phyloP scores from a whole-genome alignment of 2,888 invertebrate genomes.

The Pheosia tremula region DNA sequence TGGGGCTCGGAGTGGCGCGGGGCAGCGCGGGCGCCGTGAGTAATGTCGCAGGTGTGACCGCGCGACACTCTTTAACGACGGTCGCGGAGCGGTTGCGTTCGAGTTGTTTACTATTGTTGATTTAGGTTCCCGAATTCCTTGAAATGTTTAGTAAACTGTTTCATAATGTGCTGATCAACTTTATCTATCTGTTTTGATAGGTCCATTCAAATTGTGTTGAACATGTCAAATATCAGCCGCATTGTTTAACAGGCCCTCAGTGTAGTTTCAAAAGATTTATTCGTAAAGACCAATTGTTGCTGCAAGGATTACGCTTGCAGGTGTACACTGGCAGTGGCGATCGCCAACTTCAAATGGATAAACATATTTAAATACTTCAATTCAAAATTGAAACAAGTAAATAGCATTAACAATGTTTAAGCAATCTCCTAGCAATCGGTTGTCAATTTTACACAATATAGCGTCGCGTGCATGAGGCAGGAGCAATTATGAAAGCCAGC shows the following conservation, averaged over 20 bases:
- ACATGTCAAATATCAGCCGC: too few species aligned
- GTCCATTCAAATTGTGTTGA: too few species aligned
- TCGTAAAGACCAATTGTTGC: too few species aligned
- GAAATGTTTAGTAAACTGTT: too few species aligned
- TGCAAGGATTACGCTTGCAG: too few species aligned
- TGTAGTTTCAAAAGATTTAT: too few species aligned
- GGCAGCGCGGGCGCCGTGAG: constrained; percentile 17
- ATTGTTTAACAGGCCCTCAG: too few species aligned
- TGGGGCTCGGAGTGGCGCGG: constrained; percentile 32
- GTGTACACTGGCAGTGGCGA: too few species aligned
- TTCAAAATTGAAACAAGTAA: not conserved
- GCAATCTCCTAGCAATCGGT: constrained; percentile 15
- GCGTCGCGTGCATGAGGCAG: constrained; percentile 42
- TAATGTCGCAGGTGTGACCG: constrained; percentile 11
- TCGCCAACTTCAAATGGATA: too few species aligned
- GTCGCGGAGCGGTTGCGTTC: not conserved
- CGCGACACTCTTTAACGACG: constrained; percentile 1
- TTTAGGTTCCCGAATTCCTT: not conserved
- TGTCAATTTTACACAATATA: constrained; percentile 29
- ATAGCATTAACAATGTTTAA: not conserved
- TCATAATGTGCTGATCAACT: too few species aligned
- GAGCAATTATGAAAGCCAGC: constrained; percentile 47
- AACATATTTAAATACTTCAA: too few species aligned
- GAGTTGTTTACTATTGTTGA: not conserved
- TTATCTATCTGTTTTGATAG: too few species aligned